These are phyloP conservation scores for Cyclina sinensis DNA, from an alignment of 1,140 invertebrate genomes.

Conservation along the genomic window DNA sequence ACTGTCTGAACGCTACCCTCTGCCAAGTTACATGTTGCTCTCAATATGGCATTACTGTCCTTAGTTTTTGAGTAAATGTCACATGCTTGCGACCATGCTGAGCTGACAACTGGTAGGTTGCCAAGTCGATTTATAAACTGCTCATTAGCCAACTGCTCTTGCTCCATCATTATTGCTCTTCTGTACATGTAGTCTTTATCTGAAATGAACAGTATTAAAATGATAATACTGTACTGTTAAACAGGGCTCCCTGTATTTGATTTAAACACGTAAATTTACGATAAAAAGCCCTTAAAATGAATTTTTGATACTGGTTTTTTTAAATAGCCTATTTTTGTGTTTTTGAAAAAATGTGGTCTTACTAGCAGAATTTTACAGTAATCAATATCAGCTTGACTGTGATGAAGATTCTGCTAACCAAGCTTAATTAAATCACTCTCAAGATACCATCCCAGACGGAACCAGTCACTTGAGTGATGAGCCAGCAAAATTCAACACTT, in stretches of 20 bases:
- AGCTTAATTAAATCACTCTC: no score
- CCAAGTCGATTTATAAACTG: constrained; percentile 70
- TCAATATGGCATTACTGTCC: constrained; percentile 61
- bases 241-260: no score
- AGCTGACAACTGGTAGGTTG: constrained; percentile 69
- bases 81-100: constrained; percentile 66
- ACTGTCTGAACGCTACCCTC: constrained; percentile 68
- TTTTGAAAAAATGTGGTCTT: not conserved
- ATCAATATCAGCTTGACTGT: no score
- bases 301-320: no score
- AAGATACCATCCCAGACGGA: no score
- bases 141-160: constrained; percentile 55
- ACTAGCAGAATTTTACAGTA: no score
- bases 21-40: constrained; percentile 67
- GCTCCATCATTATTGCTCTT: constrained; percentile 56
- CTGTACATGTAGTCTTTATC: constrained; percentile 66
- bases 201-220: not conserved
- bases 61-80: constrained; percentile 71
- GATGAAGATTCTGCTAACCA: no score
- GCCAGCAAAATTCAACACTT: no score
- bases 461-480: no score
- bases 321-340: not conserved
- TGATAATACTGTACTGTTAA: no score
- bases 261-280: no score
- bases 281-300: no score